These are phyloP conservation scores for Phalacrocorax carbo DNA, from an alignment of 2,113 vertebrate genomes.

Conservation along the genomic window DNA sequence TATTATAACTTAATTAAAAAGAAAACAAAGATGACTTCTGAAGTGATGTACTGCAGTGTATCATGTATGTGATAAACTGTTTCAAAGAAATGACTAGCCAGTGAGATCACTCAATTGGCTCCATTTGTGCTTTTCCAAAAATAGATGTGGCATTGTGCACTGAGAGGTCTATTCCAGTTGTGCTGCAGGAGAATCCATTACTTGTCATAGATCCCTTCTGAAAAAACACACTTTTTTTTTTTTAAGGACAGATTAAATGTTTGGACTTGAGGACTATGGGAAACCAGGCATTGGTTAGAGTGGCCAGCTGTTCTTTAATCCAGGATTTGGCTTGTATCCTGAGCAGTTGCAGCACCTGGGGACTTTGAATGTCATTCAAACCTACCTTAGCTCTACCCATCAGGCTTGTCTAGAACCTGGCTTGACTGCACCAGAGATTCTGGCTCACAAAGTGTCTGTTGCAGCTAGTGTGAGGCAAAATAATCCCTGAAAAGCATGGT, in stretches of 20 bases:
- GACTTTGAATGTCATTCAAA: neutral
- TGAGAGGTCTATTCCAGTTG: neutral
- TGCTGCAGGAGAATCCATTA: neutral
- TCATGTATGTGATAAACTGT: neutral
- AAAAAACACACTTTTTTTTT: neutral
- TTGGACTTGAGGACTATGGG: neutral
- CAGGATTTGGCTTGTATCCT: neutral
- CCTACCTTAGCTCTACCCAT: neutral
- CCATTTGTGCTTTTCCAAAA: neutral
- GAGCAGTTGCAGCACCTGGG: neutral
- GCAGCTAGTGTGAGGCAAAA: neutral
- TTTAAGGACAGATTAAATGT: neutral
- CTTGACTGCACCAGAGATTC: neutral
- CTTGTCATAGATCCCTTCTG: neutral
- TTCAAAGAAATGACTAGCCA: slow-evolving; percentile 35
- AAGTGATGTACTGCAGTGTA: neutral
- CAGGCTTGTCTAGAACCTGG: neutral
- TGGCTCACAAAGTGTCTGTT: neutral
- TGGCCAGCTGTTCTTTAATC: neutral
- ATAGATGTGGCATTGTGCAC: neutral
- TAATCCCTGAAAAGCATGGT: neutral
- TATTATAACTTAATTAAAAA: neutral
- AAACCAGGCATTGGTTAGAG: neutral
- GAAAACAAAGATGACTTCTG: neutral
- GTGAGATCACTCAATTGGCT: slow-evolving; percentile 29